phyloP scores from a whole-genome alignment of 2,888 invertebrate species.

The Dasysyrphus albostriatus region DNA sequence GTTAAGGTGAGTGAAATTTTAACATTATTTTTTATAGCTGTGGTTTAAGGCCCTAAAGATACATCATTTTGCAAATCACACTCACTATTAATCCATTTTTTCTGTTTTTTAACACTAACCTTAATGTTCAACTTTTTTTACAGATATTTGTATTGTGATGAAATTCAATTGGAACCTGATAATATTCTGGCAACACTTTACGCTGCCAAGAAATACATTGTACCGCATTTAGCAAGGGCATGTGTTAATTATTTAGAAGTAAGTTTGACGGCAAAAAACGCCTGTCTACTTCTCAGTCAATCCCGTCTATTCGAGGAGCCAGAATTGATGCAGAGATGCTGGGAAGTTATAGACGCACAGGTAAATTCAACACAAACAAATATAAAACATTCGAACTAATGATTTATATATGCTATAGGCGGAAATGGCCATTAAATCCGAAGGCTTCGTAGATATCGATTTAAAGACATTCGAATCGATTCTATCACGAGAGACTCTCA shows the following conservation, averaged over 20 bases:
- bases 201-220: constrained; percentile 98
- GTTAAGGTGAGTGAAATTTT: constrained; percentile 89
- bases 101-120: neutral
- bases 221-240: constrained; percentile 95
- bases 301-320: constrained; percentile 98
- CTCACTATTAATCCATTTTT: neutral
- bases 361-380: constrained; percentile 84
- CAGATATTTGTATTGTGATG: constrained; percentile 98
- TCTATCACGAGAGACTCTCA: constrained; percentile 95
- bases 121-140: constrained; percentile 72
- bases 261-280: constrained; percentile 97
- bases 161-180: constrained; percentile 97
- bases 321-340: constrained; percentile 97
- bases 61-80: neutral
- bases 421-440: constrained; percentile 97
- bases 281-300: constrained; percentile 97
- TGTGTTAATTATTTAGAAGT: constrained; percentile 98
- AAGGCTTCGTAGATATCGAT: constrained; percentile 98
- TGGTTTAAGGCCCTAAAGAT: no score
- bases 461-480: constrained; percentile 96
- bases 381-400: neutral
- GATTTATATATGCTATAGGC: constrained; percentile 85
- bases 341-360: constrained; percentile 99
- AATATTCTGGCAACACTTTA: constrained; percentile 97
- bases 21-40: neutral